Percentiles rank a stretch among this genome's conserved stretches.
Evolutionary conservation across 1,140 invertebrate genomes (phyloP).

Genomic region (Panagrolaimus sp.): DNA sequence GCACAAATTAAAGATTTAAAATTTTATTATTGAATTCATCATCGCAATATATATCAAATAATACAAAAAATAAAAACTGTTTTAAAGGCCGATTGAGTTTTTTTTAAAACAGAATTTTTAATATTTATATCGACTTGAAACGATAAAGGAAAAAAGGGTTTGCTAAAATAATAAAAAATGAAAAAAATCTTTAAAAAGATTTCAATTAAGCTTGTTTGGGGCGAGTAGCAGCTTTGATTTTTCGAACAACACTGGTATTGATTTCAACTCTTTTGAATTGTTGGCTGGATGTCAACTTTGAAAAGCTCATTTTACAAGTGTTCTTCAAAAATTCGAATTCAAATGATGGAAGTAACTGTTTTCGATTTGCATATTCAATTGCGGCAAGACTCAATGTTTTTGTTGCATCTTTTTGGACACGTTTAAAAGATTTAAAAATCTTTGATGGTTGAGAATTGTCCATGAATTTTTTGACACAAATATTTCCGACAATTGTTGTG

Average conservation of each 20-base stretch:
- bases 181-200: too few species aligned
- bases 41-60: too few species aligned
- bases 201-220: too few species aligned
- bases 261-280: neutral
- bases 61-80: too few species aligned
- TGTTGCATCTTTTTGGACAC: neutral
- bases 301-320: neutral
- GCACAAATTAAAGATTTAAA: too few species aligned
- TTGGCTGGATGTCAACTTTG: neutral
- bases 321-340: neutral
- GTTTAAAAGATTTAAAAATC: conserved; percentile 1
- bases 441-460: neutral
- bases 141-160: too few species aligned
- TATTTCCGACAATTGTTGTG: neutral
- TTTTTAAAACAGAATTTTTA: too few species aligned
- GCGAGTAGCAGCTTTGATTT: neutral
- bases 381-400: neutral
- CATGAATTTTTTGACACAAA: conserved; percentile 13
- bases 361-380: neutral
- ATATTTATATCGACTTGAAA: too few species aligned
- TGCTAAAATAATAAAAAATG: too few species aligned
- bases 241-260: neutral
- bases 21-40: too few species aligned
- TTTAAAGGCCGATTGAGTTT: too few species aligned
- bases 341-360: neutral